Evolutionary conservation across 2,888 invertebrate genomes (phyloP).

Genomic region (Syritta pipiens): DNA sequence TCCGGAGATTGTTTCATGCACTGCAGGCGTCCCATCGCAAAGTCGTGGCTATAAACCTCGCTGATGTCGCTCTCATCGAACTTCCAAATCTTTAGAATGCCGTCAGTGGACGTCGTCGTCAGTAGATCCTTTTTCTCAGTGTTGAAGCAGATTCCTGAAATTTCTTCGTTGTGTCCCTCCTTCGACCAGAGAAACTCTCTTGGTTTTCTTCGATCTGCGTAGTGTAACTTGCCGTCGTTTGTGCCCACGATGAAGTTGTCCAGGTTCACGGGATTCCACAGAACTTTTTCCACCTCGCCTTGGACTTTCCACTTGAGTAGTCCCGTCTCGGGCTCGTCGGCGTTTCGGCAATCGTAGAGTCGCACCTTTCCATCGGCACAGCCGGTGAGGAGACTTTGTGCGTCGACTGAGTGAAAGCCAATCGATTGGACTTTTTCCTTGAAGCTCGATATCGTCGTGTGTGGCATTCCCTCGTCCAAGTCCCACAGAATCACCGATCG

Average conservation of each 20-base stretch:
- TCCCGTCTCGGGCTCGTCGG: conserved; percentile 80
- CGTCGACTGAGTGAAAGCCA: conserved; percentile 90
- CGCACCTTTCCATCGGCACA: conserved; percentile 89
- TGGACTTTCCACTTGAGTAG: conserved; percentile 84
- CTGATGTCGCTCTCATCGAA: conserved; percentile 74
- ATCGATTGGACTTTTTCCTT: conserved; percentile 91
- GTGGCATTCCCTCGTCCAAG: conserved; percentile 88
- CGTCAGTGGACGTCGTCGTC: conserved; percentile 89
- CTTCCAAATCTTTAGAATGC: conserved; percentile 93
- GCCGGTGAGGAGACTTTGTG: conserved; percentile 90
- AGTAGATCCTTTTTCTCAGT: conserved; percentile 86
- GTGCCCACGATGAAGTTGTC: conserved; percentile 86
- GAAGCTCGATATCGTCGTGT: conserved; percentile 86
- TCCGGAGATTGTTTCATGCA: conserved; percentile 90
- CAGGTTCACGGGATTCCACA: conserved; percentile 90
- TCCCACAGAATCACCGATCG: conserved; percentile 94
- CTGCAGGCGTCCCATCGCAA: conserved; percentile 86
- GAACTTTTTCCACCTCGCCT: conserved; percentile 89
- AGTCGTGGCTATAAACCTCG: conserved; percentile 79
- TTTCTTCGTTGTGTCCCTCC: conserved; percentile 90
- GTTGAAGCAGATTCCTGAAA: conserved; percentile 90
- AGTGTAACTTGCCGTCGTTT: conserved; percentile 84
- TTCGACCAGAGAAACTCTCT: conserved; percentile 85
- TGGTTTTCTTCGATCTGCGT: conserved; percentile 86
- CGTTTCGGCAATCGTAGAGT: conserved; percentile 92